A percentile compares a stretch with the other conserved stretches of the same genome.
Evolutionary conservation across 2,888 invertebrate genomes (phyloP).

Genomic region (Himalopsyche anomala): DNA sequence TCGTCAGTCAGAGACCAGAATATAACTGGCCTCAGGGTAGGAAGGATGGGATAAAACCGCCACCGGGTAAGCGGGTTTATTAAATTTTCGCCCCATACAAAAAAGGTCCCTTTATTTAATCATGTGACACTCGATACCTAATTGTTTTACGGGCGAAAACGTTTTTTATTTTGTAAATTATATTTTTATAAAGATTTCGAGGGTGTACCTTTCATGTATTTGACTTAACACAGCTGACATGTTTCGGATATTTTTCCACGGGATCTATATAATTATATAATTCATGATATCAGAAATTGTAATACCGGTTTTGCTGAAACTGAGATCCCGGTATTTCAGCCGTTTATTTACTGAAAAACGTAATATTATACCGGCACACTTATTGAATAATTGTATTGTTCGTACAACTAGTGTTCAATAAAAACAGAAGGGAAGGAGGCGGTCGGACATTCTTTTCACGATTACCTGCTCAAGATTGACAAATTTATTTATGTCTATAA

Average conservation of each 20-base stretch:
- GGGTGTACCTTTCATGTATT: not conserved
- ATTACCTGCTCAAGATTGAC: too few relatives aligned
- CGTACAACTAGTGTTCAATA: too few relatives aligned
- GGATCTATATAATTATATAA: not conserved
- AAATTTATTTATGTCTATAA: too few relatives aligned
- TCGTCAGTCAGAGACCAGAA: not conserved
- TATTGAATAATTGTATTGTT: too few relatives aligned
- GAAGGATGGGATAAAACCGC: constrained; percentile 38
- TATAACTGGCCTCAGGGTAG: not conserved
- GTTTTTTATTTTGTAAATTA: not conserved
- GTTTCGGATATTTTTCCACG: not conserved
- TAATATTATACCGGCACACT: too few relatives aligned
- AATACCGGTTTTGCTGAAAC: too few relatives aligned
- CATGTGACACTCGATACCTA: constrained; percentile 38
- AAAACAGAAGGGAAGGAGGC: too few relatives aligned
- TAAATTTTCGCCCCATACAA: constrained; percentile 32
- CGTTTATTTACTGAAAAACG: too few relatives aligned
- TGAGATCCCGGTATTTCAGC: too few relatives aligned
- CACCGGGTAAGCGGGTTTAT: constrained; percentile 38
- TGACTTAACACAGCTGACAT: not conserved
- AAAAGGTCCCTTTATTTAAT: constrained; percentile 35
- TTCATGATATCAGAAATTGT: too few relatives aligned
- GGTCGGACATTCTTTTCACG: too few relatives aligned
- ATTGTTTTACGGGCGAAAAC: constrained; percentile 9
- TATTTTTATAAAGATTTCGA: not conserved